Evolutionary conservation across 2,888 invertebrate genomes (phyloP).

Genomic region (Cyclophora punctaria): DNA sequence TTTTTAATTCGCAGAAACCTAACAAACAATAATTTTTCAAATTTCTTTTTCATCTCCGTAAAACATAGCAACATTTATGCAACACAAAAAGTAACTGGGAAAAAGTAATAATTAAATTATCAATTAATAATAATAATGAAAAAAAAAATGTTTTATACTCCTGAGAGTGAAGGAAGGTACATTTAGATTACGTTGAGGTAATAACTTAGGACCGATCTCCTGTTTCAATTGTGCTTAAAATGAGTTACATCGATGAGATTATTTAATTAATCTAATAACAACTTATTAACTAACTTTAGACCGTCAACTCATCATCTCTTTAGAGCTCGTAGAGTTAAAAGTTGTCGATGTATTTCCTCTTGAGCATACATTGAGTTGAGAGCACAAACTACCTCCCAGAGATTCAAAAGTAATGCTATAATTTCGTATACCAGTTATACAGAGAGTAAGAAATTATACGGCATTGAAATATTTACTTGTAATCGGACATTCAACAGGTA

Average conservation of each 20-base stretch:
- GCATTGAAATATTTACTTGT: too few species aligned
- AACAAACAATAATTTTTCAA: conserved; percentile 74
- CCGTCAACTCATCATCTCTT: conserved; percentile 51
- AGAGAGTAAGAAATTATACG: too few species aligned
- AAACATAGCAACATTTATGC: conserved; percentile 77
- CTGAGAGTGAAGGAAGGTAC: conserved; percentile 71
- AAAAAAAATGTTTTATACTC: conserved; percentile 69
- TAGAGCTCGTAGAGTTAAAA: conserved; percentile 26
- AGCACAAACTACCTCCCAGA: conserved; percentile 66
- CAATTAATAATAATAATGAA: conserved; percentile 28
- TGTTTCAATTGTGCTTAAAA: conserved; percentile 36
- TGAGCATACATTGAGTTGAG: conserved; percentile 54
- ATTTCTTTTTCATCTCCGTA: conserved; percentile 66
- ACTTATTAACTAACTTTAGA: conserved; percentile 51
- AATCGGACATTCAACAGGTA: too few species aligned
- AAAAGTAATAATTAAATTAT: conserved; percentile 53
- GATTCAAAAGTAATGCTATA: conserved; percentile 52
- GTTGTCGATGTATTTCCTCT: conserved; percentile 35
- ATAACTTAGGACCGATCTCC: conserved; percentile 49
- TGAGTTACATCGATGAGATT: conserved; percentile 72
- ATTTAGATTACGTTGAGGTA: conserved; percentile 61
- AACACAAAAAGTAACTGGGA: conserved; percentile 73
- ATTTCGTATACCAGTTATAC: too few species aligned
- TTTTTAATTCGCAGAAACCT: conserved; percentile 76
- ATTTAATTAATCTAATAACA: conserved; percentile 66